These are phyloP conservation scores for Rafetus swinhoei DNA, from an alignment of 2,113 vertebrate species.

Conservation along the genomic window DNA sequence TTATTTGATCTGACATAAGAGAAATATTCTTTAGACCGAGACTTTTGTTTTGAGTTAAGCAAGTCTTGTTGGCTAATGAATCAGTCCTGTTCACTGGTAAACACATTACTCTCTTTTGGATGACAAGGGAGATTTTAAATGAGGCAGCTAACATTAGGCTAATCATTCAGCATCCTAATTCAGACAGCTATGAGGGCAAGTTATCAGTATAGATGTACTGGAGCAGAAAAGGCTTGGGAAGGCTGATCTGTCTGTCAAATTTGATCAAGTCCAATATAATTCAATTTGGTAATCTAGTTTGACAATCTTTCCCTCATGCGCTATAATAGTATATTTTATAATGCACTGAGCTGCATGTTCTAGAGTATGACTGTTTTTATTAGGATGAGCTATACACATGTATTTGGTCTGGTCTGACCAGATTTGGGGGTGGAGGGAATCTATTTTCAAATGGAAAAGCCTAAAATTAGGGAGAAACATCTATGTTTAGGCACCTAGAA, in stretches of 20 bases:
- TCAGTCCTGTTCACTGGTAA: conserved; percentile 42
- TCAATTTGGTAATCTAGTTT: conserved; percentile 61
- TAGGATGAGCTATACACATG: not conserved
- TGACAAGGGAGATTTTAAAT: not conserved
- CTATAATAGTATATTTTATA: conserved; percentile 30
- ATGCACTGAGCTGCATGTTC: not conserved
- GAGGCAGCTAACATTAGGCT: conserved; percentile 34
- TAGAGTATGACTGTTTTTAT: not conserved
- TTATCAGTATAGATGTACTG: conserved; percentile 58
- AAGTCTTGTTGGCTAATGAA: conserved; percentile 48
- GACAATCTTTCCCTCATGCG: conserved; percentile 17
- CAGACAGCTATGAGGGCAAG: conserved; percentile 28
- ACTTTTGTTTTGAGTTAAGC: conserved; percentile 17
- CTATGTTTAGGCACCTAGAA: not conserved
- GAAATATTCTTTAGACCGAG: not conserved
- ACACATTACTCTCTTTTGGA: conserved; percentile 61
- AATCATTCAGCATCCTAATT: conserved; percentile 60
- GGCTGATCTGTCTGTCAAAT: conserved; percentile 64
- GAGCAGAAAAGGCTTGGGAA: conserved; percentile 53
- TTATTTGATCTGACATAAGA: not conserved
- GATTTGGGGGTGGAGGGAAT: not conserved
- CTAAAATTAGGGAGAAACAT: not conserved
- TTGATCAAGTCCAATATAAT: conserved; percentile 62
- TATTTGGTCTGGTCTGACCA: not conserved
- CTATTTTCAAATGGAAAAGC: not conserved